Evolutionary conservation across 30 jellyfish, hydroid and myxozoan species (phyloP).

Genomic region (Pseudorhiza aurosa): DNA sequence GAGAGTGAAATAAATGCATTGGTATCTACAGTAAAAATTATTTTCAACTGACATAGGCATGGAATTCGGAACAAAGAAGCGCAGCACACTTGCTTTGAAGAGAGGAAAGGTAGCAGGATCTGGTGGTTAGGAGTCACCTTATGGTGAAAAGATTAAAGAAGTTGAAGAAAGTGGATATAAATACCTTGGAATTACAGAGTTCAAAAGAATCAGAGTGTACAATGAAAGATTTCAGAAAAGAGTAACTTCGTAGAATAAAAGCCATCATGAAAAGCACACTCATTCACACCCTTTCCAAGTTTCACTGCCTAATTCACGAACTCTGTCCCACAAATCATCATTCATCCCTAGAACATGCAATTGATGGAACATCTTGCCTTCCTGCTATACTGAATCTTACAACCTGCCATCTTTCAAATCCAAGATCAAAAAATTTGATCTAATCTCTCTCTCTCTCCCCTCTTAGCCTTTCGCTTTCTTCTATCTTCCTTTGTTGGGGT

Average conservation of each 20-base stretch:
- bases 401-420: no score
- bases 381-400: no score
- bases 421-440: no score
- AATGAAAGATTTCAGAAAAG: constrained; percentile 34
- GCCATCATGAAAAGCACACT: constrained; percentile 8
- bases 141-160: constrained; percentile 10
- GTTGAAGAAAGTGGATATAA: constrained; percentile 24
- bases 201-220: not conserved
- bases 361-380: no score
- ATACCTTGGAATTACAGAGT: constrained; percentile 39
- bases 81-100: constrained; percentile 32
- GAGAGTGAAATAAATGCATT: not conserved
- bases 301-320: no score
- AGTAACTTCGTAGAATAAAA: not conserved
- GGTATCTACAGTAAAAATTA: not conserved
- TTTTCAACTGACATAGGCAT: constrained; percentile 25
- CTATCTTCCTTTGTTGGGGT: no score
- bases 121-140: constrained; percentile 35
- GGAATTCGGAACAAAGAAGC: constrained; percentile 37
- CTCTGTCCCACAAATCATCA: no score
- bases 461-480: no score
- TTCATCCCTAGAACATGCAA: no score
- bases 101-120: constrained; percentile 29
- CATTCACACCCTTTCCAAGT: no score
- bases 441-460: no score